Percentiles rank a stretch among this genome's conserved stretches.
Evolutionary conservation across 2,888 invertebrate species (phyloP).

Genomic region (Parapristionchus giblindavisi): DNA sequence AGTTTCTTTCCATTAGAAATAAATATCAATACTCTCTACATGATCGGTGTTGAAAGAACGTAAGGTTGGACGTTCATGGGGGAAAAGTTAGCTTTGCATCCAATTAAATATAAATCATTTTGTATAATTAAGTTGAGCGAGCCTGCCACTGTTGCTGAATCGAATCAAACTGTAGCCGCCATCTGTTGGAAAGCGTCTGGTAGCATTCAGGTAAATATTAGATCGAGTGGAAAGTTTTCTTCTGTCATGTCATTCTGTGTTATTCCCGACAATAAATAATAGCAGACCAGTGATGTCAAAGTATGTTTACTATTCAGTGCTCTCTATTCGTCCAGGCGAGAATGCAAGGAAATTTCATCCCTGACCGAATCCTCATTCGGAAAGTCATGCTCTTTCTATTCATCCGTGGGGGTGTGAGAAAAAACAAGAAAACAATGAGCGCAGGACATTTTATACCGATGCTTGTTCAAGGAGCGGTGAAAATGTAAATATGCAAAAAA

Average conservation of each 20-base stretch:
- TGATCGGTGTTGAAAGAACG: not conserved
- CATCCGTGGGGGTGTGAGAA: no score
- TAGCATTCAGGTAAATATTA: conserved; percentile 43
- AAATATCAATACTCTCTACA: not conserved
- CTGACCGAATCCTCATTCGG: no score
- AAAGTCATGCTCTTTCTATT: no score
- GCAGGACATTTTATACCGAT: no score
- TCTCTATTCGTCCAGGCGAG: no score
- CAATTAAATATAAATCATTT: not conserved
- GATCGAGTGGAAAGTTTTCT: no score
- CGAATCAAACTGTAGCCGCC: conserved; percentile 58
- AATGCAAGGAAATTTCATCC: no score
- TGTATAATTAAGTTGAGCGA: conserved; percentile 56
- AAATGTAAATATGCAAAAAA: no score
- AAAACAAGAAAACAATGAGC: no score
- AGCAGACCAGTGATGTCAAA: no score
- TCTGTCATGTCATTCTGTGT: not conserved
- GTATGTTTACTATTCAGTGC: no score
- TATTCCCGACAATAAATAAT: not conserved
- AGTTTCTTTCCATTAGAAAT: not conserved
- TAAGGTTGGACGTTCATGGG: not conserved
- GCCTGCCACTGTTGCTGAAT: conserved; percentile 57
- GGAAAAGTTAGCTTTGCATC: not conserved
- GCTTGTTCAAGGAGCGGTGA: no score
- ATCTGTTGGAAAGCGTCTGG: conserved; percentile 65